Evolutionary conservation across 2,888 invertebrate species (phyloP).

Genomic region (Phaonia tiefii): DNA sequence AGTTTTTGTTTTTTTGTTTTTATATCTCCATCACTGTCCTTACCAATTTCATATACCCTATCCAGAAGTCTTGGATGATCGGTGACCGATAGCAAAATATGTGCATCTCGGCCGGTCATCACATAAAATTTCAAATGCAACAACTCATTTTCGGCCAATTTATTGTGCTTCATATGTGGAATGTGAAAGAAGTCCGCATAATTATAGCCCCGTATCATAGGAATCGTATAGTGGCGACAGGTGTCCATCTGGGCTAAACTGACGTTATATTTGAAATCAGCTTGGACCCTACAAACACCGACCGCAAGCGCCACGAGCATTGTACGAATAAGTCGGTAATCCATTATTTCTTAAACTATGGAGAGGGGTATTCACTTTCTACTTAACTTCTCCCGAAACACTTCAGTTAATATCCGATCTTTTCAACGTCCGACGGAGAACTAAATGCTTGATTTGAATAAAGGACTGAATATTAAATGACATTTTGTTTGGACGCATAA

Average conservation of each 20-base stretch:
- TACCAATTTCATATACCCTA: constrained; percentile 86
- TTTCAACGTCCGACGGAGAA: constrained; percentile 43
- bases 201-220: constrained; percentile 81
- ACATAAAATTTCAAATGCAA: constrained; percentile 86
- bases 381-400: no score
- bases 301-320: constrained; percentile 36
- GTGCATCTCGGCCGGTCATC: constrained; percentile 85
- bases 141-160: constrained; percentile 72
- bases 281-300: constrained; percentile 55
- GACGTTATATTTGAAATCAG: constrained; percentile 74
- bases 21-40: no score
- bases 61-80: constrained; percentile 80
- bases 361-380: no score
- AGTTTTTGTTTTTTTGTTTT: not conserved
- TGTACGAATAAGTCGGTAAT: constrained; percentile 27
- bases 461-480: constrained; percentile 37
- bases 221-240: constrained; percentile 83
- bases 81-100: constrained; percentile 84
- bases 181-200: constrained; percentile 84
- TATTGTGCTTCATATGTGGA: constrained; percentile 74
- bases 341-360: constrained; percentile 47
- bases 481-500: not conserved
- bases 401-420: no score
- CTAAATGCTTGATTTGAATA: constrained; percentile 30
- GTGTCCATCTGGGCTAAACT: constrained; percentile 74